Conservation (phyloP, 2,113 vertebrate genomes). For the Paramormyrops kingsleyae region DNA sequence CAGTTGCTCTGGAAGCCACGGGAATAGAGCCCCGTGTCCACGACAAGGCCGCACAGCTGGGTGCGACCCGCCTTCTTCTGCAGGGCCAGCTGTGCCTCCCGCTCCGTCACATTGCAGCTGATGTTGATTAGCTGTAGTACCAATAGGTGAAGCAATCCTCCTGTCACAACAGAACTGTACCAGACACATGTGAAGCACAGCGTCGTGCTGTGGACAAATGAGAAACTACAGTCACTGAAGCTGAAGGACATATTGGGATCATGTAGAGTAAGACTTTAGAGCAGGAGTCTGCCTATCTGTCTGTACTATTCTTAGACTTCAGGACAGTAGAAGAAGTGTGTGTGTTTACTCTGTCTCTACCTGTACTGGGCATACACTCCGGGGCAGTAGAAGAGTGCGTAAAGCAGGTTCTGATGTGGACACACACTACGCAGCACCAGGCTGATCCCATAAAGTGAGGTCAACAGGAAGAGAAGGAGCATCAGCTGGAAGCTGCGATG, state of each 20-base stretch:
- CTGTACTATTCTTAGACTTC: neutral
- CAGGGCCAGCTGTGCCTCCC: slow-evolving; percentile 79
- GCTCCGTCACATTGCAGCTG: slow-evolving; percentile 90
- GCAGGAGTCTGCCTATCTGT: neutral
- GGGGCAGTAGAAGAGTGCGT: slow-evolving; percentile 85
- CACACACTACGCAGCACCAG: slow-evolving; percentile 81
- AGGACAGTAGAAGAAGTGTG: neutral
- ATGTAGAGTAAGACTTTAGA: neutral
- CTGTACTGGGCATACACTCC: slow-evolving; percentile 84
- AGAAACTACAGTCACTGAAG: neutral
- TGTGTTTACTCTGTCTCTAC: slow-evolving; percentile 48
- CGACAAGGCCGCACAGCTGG: slow-evolving; percentile 74
- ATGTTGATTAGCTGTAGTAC: slow-evolving; percentile 84
- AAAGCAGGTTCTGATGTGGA: slow-evolving; percentile 61
- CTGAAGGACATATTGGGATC: neutral
- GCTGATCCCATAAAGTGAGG: slow-evolving; percentile 80
- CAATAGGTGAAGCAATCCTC: slow-evolving; percentile 83
- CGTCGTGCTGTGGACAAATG: slow-evolving; percentile 64
- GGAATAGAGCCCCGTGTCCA: slow-evolving; percentile 79
- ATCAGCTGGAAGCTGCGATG: slow-evolving; percentile 87
- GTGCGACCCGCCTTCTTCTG: slow-evolving; percentile 70
- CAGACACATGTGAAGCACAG: slow-evolving; percentile 92
- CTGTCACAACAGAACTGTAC: slow-evolving; percentile 85
- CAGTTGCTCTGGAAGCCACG: slow-evolving; percentile 78
- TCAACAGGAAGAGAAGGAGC: slow-evolving; percentile 80